phyloP scores from a whole-genome alignment of 2,113 vertebrate genomes.

The Corythornis cristatus region DNA sequence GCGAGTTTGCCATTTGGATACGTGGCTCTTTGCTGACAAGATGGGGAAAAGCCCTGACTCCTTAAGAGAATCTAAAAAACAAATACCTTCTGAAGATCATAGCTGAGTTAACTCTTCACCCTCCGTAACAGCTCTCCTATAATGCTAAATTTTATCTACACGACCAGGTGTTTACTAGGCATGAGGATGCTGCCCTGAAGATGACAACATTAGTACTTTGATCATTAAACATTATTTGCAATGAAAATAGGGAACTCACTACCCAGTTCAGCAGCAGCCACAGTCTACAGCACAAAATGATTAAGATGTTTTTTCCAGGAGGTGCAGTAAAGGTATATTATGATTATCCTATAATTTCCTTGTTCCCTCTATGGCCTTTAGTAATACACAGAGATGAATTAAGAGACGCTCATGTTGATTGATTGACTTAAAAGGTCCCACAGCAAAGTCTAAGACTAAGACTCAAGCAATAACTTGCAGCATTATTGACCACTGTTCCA shows the following conservation, averaged over 20 bases:
- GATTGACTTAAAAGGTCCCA: neutral
- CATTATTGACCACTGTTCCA: neutral
- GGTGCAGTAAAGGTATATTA: neutral
- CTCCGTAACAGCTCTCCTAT: neutral
- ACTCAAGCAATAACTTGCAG: neutral
- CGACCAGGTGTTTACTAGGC: neutral
- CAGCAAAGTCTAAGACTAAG: neutral
- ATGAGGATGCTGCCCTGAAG: neutral
- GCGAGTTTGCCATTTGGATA: conserved; percentile 37
- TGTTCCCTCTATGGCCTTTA: fast-evolving
- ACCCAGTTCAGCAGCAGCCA: neutral
- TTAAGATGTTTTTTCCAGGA: neutral
- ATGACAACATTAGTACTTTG: neutral
- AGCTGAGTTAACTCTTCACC: neutral
- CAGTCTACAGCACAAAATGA: neutral
- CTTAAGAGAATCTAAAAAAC: neutral
- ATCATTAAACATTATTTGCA: neutral
- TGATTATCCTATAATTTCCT: neutral
- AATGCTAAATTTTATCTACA: neutral
- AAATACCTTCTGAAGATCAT: neutral
- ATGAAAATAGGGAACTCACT: neutral
- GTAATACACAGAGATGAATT: neutral
- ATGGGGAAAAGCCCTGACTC: neutral
- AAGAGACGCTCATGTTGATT: neutral
- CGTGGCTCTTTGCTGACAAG: neutral